A percentile compares a stretch with the other conserved stretches of the same genome.
These are phyloP conservation scores for Theristus sp. DNA, from an alignment of 2,888 invertebrate species.

Conservation along the genomic window DNA sequence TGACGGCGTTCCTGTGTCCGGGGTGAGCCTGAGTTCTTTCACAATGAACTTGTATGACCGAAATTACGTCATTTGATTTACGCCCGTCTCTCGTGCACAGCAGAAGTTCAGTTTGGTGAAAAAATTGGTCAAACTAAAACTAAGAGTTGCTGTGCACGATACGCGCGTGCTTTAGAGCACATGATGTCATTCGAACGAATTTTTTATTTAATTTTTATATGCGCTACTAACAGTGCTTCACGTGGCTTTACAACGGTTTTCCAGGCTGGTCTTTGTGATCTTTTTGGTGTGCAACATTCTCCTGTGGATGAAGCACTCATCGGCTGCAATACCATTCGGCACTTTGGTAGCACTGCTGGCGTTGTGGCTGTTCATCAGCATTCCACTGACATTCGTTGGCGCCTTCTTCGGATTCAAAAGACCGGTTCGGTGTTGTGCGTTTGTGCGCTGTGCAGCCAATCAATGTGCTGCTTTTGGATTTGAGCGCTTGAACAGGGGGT, in stretches of 20 bases:
- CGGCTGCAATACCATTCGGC: constrained; percentile 88
- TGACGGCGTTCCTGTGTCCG: constrained; percentile 87
- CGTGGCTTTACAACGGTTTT: constrained; percentile 27
- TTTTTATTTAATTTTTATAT: not conserved
- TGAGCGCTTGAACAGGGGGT: too few species aligned
- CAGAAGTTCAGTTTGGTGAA: too few species aligned
- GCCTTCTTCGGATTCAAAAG: constrained; percentile 96
- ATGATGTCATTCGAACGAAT: too few species aligned
- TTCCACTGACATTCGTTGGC: constrained; percentile 89
- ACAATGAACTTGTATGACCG: too few species aligned
- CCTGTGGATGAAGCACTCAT: constrained; percentile 83
- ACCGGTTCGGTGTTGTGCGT: constrained; percentile 53
- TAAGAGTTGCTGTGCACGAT: too few species aligned
- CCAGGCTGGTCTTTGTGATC: constrained; percentile 75
- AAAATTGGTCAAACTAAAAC: too few species aligned
- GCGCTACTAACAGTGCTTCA: too few species aligned
- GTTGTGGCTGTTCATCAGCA: constrained; percentile 94
- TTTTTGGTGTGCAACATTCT: constrained; percentile 93
- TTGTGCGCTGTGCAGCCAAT: too few species aligned
- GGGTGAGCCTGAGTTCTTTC: constrained; percentile 48
- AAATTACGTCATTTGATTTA: too few species aligned
- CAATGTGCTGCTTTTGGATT: too few species aligned
- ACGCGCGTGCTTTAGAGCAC: too few species aligned
- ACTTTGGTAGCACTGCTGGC: constrained; percentile 79
- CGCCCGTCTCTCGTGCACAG: too few species aligned